Percentiles rank a stretch among this genome's conserved stretches.
Evolutionary conservation across 2,797 vertebrate species (phyloP).

Genomic region (Loris lydekkerianus): DNA sequence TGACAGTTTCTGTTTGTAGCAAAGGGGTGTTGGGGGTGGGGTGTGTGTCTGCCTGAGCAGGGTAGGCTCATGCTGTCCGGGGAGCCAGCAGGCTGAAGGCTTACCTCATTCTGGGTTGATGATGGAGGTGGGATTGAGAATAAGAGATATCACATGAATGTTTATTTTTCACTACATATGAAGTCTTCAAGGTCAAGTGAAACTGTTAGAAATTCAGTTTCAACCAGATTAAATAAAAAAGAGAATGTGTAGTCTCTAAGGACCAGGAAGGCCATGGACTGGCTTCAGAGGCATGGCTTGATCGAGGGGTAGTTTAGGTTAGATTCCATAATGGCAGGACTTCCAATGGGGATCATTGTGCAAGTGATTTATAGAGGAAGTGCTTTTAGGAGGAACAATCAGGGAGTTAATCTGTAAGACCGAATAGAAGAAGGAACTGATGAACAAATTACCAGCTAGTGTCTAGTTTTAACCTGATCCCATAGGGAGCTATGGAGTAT

Average conservation of each 20-base stretch:
- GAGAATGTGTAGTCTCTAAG: neutral
- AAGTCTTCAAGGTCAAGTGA: slow-evolving; percentile 45
- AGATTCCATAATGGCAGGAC: neutral
- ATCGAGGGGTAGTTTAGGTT: slow-evolving; percentile 19
- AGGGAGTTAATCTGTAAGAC: neutral
- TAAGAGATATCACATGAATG: neutral
- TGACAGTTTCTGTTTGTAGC: slow-evolving; percentile 73
- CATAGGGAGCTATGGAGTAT: neutral
- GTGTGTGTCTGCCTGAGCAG: neutral
- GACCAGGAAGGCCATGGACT: neutral
- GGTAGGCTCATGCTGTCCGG: slow-evolving; percentile 12
- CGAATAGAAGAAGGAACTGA: neutral
- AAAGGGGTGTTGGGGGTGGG: slow-evolving; percentile 1
- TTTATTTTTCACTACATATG: slow-evolving; percentile 44
- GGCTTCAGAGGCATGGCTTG: slow-evolving; percentile 42
- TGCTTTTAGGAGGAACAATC: neutral
- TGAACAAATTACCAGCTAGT: slow-evolving; percentile 11
- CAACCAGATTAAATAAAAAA: neutral
- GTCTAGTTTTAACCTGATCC: neutral
- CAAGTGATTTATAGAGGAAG: neutral
- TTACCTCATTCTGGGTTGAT: neutral
- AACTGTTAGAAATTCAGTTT: slow-evolving; percentile 16
- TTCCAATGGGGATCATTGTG: neutral
- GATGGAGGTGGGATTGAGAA: slow-evolving; percentile 4
- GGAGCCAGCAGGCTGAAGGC: neutral